Evolutionary conservation across 2,113 vertebrate species (phyloP).

Genomic region (Pomatorhinus ruficollis): DNA sequence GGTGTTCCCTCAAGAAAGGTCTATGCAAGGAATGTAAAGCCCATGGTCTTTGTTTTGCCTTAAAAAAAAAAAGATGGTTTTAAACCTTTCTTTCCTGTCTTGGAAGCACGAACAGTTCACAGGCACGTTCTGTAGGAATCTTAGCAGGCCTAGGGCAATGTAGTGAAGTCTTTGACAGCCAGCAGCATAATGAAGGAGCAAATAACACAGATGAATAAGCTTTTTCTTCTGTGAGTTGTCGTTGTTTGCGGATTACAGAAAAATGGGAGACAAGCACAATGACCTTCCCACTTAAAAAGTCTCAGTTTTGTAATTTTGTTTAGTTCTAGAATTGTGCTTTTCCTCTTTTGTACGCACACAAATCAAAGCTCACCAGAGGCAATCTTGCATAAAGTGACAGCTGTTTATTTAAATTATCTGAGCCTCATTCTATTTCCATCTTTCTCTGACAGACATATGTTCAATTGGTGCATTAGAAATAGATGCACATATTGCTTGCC

Average conservation of each 20-base stretch:
- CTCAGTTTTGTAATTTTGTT: background rate
- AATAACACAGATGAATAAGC: slow-evolving; percentile 6
- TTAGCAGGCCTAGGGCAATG: slow-evolving; percentile 1
- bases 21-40: background rate
- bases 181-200: slow-evolving; percentile 21
- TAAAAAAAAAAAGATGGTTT: background rate
- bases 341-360: background rate
- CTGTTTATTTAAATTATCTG: slow-evolving; percentile 77
- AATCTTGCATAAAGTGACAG: slow-evolving; percentile 71
- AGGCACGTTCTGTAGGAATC: background rate
- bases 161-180: background rate
- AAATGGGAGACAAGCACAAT: background rate
- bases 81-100: background rate
- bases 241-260: background rate
- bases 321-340: background rate
- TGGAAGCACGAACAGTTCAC: background rate
- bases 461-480: slow-evolving; percentile 56
- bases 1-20: background rate
- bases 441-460: slow-evolving; percentile 73
- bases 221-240: background rate
- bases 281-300: background rate
- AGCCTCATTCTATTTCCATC: slow-evolving; percentile 56
- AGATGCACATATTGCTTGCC: slow-evolving; percentile 71
- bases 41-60: background rate
- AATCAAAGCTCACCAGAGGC: slow-evolving; percentile 72